Percentiles rank a stretch among this genome's conserved stretches.
Conservation (phyloP, 1,140 invertebrate species). For the Leptonema lineaticorne region DNA sequence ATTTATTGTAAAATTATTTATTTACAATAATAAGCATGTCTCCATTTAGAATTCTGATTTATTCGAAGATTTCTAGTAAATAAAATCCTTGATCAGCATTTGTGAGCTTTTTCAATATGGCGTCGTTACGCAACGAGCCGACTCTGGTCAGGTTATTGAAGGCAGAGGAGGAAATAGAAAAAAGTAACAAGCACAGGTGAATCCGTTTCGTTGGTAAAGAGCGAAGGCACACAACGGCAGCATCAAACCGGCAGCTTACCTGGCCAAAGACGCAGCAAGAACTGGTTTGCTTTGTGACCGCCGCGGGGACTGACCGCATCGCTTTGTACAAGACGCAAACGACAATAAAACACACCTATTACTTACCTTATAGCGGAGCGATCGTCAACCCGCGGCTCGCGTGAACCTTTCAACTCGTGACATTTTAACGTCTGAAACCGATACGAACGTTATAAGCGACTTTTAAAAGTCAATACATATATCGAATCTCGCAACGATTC, state of each 20-base stretch:
- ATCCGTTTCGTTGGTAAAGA: conserved; percentile 3
- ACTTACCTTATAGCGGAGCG: neutral
- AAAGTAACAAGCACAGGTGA: conserved; percentile 3
- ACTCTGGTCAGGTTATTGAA: neutral
- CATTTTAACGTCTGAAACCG: too few relatives aligned
- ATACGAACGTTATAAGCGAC: too few relatives aligned
- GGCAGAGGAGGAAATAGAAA: neutral
- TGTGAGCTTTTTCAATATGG: neutral
- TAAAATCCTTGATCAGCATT: neutral
- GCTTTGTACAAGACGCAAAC: neutral
- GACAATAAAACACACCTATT: conserved; percentile 19
- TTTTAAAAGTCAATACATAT: too few relatives aligned
- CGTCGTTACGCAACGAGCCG: conserved; percentile 3
- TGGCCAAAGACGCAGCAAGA: neutral
- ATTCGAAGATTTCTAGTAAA: too few relatives aligned
- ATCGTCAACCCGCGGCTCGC: neutral
- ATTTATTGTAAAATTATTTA: too few relatives aligned
- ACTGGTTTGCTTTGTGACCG: conserved; percentile 17
- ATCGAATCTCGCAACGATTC: too few relatives aligned
- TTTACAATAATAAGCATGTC: too few relatives aligned
- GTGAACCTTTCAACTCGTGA: neutral
- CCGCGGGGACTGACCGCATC: conserved; percentile 12
- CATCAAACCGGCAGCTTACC: neutral
- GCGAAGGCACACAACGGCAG: neutral
- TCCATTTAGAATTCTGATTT: too few relatives aligned